Evolutionary conservation across 2,888 invertebrate genomes (phyloP).

Genomic region (Merodon equestris): DNA sequence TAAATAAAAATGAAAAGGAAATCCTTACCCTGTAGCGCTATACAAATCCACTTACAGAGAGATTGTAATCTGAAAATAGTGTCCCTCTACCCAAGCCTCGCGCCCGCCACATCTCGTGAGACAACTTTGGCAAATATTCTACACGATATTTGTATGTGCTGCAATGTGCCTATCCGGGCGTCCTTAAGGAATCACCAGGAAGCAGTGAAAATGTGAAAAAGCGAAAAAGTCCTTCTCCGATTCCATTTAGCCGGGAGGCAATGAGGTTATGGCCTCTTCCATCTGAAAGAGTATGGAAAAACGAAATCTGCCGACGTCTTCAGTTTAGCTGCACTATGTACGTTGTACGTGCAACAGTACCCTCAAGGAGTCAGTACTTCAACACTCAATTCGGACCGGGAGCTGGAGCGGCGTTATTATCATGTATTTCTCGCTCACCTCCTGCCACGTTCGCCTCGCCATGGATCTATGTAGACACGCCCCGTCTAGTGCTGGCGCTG

Average conservation of each 20-base stretch:
- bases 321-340: constrained; percentile 37
- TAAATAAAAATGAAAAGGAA: constrained; percentile 64
- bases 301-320: constrained; percentile 59
- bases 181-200: constrained; percentile 50
- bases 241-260: constrained; percentile 36
- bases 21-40: constrained; percentile 20
- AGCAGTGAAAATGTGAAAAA: constrained; percentile 25
- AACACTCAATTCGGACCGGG: constrained; percentile 38
- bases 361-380: constrained; percentile 22
- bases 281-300: constrained; percentile 38
- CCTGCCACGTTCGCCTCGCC: constrained; percentile 46
- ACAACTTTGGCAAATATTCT: constrained; percentile 62
- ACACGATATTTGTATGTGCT: constrained; percentile 35
- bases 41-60: constrained; percentile 65
- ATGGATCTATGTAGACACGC: constrained; percentile 35
- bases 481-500: constrained; percentile 45
- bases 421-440: constrained; percentile 56
- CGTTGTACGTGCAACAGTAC: constrained; percentile 60
- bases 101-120: constrained; percentile 44
- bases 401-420: constrained; percentile 45
- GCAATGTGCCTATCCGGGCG: constrained; percentile 54
- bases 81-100: constrained; percentile 21
- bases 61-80: constrained; percentile 64
- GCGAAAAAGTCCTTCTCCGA: constrained; percentile 19
- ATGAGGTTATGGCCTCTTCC: constrained; percentile 59